Conservation (phyloP, 2,797 vertebrate species). For the Otolemur crassicaudatus region DNA sequence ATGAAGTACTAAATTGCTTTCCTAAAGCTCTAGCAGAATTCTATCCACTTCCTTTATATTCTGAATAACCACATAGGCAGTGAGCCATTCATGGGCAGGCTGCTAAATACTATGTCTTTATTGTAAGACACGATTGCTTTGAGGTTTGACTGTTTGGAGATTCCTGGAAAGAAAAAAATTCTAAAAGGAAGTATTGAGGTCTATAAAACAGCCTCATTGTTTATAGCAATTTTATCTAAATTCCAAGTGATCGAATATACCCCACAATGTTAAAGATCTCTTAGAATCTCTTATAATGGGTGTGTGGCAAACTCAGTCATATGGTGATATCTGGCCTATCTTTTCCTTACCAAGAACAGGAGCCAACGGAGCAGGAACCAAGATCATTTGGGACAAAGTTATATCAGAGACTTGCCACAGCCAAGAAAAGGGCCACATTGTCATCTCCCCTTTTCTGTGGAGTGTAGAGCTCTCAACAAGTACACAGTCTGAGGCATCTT, state of each 20-base stretch:
- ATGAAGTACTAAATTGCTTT: not conserved
- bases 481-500: not conserved
- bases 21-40: not conserved
- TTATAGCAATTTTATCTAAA: not conserved
- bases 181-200: not conserved
- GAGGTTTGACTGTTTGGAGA: not conserved
- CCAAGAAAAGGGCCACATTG: not conserved
- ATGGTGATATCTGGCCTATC: not conserved
- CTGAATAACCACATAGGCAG: not conserved
- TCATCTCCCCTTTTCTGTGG: not conserved
- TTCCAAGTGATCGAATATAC: not conserved
- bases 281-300: not conserved
- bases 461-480: not conserved
- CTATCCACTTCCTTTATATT: too few species aligned
- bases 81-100: not conserved
- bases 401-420: not conserved
- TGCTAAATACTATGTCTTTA: not conserved
- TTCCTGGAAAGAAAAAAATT: not conserved
- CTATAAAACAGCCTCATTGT: not conserved
- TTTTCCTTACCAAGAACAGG: slow-evolving; percentile 16
- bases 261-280: not conserved
- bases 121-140: not conserved
- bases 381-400: slow-evolving; percentile 38
- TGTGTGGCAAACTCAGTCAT: not conserved
- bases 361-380: slow-evolving; percentile 35